Conservation (phyloP, 2,797 vertebrate species). For the Oreortyx pictus region DNA sequence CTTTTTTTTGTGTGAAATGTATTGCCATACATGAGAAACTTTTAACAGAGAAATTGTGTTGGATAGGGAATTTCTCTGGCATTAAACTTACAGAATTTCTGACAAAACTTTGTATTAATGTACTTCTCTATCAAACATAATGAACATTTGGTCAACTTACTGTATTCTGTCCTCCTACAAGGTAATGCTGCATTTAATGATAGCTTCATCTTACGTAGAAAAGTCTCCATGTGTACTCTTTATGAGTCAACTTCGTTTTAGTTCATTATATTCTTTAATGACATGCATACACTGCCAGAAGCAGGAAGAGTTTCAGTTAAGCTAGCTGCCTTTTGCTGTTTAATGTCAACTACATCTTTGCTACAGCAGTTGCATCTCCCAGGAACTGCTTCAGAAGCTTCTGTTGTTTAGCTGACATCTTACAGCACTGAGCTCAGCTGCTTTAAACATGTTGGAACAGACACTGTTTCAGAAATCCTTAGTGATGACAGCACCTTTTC, state of each 20-base stretch:
- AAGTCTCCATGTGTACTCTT: background rate
- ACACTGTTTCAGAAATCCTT: slow-evolving; percentile 7
- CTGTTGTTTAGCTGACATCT: background rate
- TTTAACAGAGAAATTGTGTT: background rate
- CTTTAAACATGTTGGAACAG: background rate
- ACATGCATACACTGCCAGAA: background rate
- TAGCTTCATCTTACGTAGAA: background rate
- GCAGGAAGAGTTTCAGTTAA: background rate
- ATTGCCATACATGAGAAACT: background rate
- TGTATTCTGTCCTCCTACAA: background rate
- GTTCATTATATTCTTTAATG: background rate
- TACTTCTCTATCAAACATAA: background rate
- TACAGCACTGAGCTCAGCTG: background rate
- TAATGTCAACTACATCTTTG: background rate
- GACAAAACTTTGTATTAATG: background rate
- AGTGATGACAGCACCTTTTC: background rate
- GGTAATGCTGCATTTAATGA: background rate
- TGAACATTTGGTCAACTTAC: background rate
- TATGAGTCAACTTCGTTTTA: background rate
- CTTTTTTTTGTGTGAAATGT: background rate
- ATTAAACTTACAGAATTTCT: background rate
- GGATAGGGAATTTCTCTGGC: background rate
- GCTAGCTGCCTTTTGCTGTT: background rate
- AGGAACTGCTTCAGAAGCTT: background rate
- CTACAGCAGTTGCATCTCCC: background rate